Conservation (phyloP, 2,113 vertebrate species). For the Corvus cornix region DNA sequence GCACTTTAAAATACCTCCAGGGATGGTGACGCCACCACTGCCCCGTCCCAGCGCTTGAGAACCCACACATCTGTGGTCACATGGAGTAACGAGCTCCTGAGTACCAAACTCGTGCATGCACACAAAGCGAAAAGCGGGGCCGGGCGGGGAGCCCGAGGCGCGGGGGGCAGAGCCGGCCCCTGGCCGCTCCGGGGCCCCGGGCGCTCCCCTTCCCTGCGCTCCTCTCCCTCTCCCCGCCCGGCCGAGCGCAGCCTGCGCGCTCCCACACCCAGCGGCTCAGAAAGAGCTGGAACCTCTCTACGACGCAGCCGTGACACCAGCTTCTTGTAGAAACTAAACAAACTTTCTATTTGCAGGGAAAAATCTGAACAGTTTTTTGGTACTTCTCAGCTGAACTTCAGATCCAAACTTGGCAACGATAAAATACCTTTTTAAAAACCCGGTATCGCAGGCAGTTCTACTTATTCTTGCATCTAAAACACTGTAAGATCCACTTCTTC, state of each 20-base stretch:
- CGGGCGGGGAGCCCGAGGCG: neutral
- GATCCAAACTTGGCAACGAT: neutral
- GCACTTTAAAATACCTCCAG: neutral
- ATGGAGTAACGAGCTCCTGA: rapidly evolving
- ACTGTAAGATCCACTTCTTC: neutral
- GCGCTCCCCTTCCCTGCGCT: neutral
- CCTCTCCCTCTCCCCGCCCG: neutral
- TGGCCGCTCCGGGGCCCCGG: slow-evolving; percentile 40
- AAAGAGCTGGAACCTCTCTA: neutral
- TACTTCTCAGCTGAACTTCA: neutral
- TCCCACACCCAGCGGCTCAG: rapidly evolving
- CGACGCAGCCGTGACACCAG: rapidly evolving
- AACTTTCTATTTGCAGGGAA: neutral
- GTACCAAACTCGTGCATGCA: rapidly evolving
- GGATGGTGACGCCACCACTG: too few relatives aligned
- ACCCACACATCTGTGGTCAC: rapidly evolving
- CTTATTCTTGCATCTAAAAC: neutral
- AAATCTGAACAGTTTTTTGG: neutral
- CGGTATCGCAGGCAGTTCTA: neutral
- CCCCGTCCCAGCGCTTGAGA: neutral
- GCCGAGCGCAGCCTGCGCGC: rapidly evolving
- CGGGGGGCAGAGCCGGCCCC: neutral
- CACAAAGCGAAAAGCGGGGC: neutral
- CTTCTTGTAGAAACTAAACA: neutral
- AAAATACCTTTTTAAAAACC: neutral